These are phyloP conservation scores for Neotragus pygmaeus DNA, from an alignment of 2,113 vertebrate genomes.

Conservation along the genomic window DNA sequence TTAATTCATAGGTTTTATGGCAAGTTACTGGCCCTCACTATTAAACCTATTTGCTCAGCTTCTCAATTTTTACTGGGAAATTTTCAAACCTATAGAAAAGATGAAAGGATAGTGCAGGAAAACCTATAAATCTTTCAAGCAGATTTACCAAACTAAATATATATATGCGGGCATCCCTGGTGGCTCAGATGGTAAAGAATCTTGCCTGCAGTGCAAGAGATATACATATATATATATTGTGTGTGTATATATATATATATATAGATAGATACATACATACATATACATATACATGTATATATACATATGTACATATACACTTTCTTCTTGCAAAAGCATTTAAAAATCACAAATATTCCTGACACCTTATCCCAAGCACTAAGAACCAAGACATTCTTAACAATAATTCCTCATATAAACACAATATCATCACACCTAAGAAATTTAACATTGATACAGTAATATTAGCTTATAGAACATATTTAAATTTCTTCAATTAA, in stretches of 20 bases:
- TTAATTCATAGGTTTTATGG: background rate
- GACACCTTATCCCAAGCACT: background rate
- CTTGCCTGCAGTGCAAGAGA: background rate
- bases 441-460: background rate
- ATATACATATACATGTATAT: too few relatives aligned
- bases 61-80: slow-evolving; percentile 7
- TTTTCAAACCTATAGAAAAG: background rate
- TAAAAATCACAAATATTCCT: slow-evolving; percentile 18
- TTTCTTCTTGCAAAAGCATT: background rate
- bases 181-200: background rate
- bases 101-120: background rate
- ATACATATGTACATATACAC: too few relatives aligned
- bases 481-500: background rate
- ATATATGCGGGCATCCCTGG: background rate
- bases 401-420: background rate
- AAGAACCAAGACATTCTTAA: background rate
- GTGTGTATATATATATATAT: background rate
- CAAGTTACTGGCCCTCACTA: background rate
- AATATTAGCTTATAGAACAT: background rate
- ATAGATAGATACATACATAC: too few relatives aligned
- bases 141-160: background rate
- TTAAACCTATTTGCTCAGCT: background rate
- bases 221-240: background rate
- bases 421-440: background rate
- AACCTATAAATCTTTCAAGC: background rate